Conservation (phyloP, 2,888 invertebrate genomes). For the Dermolepida albohirtum region DNA sequence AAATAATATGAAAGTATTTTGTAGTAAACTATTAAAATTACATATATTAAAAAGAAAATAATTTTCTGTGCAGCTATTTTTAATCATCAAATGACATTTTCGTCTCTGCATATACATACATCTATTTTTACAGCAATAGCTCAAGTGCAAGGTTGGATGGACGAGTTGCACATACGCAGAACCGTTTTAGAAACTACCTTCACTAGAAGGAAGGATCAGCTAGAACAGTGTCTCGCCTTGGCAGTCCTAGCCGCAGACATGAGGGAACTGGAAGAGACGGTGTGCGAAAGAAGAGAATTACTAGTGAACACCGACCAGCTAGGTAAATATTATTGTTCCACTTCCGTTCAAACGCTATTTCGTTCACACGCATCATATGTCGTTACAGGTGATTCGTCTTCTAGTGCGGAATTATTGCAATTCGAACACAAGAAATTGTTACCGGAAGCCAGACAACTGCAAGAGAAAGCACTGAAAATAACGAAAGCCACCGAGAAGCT, state of each 20-base stretch:
- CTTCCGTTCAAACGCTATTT: neutral
- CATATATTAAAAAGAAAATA: neutral
- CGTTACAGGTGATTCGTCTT: constrained; percentile 75
- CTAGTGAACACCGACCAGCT: constrained; percentile 71
- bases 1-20: too few relatives aligned
- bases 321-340: constrained; percentile 58
- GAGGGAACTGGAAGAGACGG: constrained; percentile 71
- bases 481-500: constrained; percentile 83
- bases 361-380: constrained; percentile 47
- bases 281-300: constrained; percentile 69
- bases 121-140: constrained; percentile 68
- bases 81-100: constrained; percentile 33
- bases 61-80: constrained; percentile 11
- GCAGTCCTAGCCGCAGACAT: constrained; percentile 80
- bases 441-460: constrained; percentile 77
- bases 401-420: constrained; percentile 75
- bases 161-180: constrained; percentile 80
- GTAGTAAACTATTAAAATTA: too few relatives aligned
- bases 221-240: constrained; percentile 83
- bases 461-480: constrained; percentile 81
- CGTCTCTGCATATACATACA: constrained; percentile 6
- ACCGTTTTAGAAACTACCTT: constrained; percentile 77
- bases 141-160: constrained; percentile 81
- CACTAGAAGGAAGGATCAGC: constrained; percentile 76
- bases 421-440: constrained; percentile 77